Percentiles rank a stretch among this genome's conserved stretches.
phyloP scores from a whole-genome alignment of 1,140 invertebrate species.

The Rhopalosiphum padi region DNA sequence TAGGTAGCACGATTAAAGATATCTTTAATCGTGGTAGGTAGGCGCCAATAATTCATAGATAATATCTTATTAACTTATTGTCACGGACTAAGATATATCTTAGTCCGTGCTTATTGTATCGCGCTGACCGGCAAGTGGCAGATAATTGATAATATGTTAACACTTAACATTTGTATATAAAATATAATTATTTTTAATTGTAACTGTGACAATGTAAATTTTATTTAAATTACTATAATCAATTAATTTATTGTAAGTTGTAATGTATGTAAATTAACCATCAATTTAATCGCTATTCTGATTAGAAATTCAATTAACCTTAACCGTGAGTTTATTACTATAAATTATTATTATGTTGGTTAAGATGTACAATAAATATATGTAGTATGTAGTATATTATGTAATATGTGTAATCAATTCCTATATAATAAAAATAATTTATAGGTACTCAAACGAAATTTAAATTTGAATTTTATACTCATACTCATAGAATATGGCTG shows the following conservation, averaged over 20 bases:
- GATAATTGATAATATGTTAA: not conserved
- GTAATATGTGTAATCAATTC: not conserved
- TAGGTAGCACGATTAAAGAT: no score
- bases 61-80: no score
- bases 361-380: not conserved
- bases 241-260: not conserved
- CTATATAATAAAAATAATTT: not conserved
- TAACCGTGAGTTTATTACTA: not conserved
- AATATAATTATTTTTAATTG: not conserved
- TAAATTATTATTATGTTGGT: not conserved
- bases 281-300: not conserved
- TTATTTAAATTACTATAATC: not conserved
- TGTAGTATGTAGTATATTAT: not conserved
- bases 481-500: slow-evolving; percentile 58
- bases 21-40: no score
- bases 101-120: no score
- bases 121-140: not conserved
- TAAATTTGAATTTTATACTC: not conserved
- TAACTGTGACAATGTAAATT: not conserved
- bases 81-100: no score
- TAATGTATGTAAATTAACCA: not conserved
- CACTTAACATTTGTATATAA: no score
- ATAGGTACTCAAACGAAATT: not conserved
- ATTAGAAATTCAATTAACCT: not conserved
- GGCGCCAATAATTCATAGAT: no score